Base-by-base conservation (phyloP, 2,797 vertebrate genomes). In the Psittacula derbiana region DNA sequence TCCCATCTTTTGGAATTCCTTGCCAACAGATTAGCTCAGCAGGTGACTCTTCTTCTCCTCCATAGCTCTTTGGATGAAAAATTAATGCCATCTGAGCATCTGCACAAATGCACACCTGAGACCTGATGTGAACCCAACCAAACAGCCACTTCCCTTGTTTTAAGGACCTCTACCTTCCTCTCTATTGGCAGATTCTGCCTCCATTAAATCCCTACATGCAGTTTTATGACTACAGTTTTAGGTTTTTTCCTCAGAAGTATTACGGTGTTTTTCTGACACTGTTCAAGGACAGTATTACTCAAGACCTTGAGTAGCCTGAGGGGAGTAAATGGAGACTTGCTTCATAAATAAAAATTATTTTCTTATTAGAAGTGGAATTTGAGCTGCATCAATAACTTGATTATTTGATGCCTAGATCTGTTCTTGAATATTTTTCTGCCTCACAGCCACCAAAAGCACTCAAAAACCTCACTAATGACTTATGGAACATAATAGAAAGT, bases 311-410 rank as follows among this genome's bases (percentile, higher is more conserved):
- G 64, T 5, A 73, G 90, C 93, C 88, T 2, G 79, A 82, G 83
- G 91, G 89, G 46, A 91, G 58, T 4, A 41, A 93, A 57, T 6
- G 44, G 47, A 92, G 73, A 74, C 75, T 78, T 62, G 86, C 89
- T 92, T 93, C 95, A 94, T 86, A 95, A 96, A 96, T 95, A 95
- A 95, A 96, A 95, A 95, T 91, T 74, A 94, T 92, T 91, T 94
- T 62, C 93, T 86, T 86, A 90, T 86, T 86, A 95, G 36, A 76
- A 95, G 43, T 14, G 40, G 78, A 69, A 85, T 62, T 67, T 4
- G 74, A 96, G 78, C 84, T 52, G 96, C 95, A 96, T 96, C 96
- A 95, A 92, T 92, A 96, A 96, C 71, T 92, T 5, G 71, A 96
- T 94, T 90, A 96, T 93, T 95, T 62, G 91, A 94, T 30, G 93